Base-by-base conservation (phyloP, 2,888 invertebrate species). In the Drosophila maculinotata region DNA sequence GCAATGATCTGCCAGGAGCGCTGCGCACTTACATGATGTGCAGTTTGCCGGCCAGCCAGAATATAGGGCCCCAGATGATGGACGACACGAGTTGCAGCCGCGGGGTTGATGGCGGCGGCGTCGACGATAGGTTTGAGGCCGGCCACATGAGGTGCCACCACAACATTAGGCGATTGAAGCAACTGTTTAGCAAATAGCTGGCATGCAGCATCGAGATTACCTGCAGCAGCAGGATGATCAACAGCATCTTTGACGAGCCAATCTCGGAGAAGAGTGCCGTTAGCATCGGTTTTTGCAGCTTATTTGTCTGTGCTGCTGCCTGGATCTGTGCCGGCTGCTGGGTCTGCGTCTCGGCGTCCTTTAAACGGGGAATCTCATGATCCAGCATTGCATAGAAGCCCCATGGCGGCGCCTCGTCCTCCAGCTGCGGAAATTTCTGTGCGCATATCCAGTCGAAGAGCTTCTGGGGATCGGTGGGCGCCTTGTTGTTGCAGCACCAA, bases 361-460 rank as follows among this genome's bases (percentile, higher is more conserved):
- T 20, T 20, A 14, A 6, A 23, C 42, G 4, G n/a, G n/a, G n/a
- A n/a, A 23, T n/a, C 6, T 54, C 47, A 25, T 4, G 14, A 0
- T 58, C 49, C 12, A 56, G 9, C n/a, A 49, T 49, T 10, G 72
- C 69, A 10, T 65, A 52, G 30, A 68, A 75, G 12, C 38, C 12
- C 6, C 1, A 1, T 1, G 77, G 77, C 26, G 75, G 75, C 8
- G 23, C 28, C 17, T 77, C 77, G 6, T 75, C 73, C 30, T 72
- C 64, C 7, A 77, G 6, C 7, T 23, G 57, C 1, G 68, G 64
- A 1, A 45, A 6, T 33, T 64, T 30, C 42, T 26, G 15, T 0
- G 17, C 6, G 8, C 38, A 17, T 0, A 74, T 17, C 53, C 58
- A 63, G 0, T 42, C 5, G 9, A 76, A 67, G 0, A 65, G 38